These are phyloP conservation scores for Osmoderma eremita DNA, from an alignment of 2,888 invertebrate genomes.

Conservation along the genomic window DNA sequence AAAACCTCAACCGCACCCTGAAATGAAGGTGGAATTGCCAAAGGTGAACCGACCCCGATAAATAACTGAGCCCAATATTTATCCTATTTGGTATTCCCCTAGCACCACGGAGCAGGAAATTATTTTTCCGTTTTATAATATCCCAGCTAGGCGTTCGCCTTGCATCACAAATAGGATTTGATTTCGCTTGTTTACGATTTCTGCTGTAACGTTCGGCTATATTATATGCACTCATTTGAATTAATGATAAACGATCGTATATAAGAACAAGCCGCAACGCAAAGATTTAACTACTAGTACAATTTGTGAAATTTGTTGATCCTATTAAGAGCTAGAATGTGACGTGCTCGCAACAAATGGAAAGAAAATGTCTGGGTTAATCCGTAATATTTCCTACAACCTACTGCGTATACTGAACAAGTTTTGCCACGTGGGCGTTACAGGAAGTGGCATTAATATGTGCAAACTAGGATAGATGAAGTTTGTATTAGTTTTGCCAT, in stretches of 20 bases:
- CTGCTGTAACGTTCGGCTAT: slow-evolving; percentile 23
- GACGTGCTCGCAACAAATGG: background rate
- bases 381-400: background rate
- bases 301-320: slow-evolving; percentile 10
- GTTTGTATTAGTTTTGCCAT: slow-evolving; percentile 1
- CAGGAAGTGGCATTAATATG: slow-evolving; percentile 2
- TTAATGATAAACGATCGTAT: slow-evolving; percentile 15
- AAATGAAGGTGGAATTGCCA: slow-evolving; percentile 40
- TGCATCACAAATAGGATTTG: slow-evolving; percentile 55
- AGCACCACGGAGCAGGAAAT: slow-evolving; percentile 56
- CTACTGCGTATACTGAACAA: background rate
- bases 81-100: slow-evolving; percentile 57
- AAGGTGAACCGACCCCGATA: slow-evolving; percentile 50
- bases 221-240: slow-evolving; percentile 18
- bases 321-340: slow-evolving; percentile 2
- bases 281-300: background rate
- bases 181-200: slow-evolving; percentile 52
- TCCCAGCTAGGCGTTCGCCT: slow-evolving; percentile 53
- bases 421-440: background rate
- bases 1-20: background rate
- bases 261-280: background rate
- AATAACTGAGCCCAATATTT: slow-evolving; percentile 55
- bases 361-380: background rate
- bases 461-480: background rate
- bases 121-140: slow-evolving; percentile 59